Conservation (phyloP, 2,113 vertebrate species). For the Caloenas nicobarica region DNA sequence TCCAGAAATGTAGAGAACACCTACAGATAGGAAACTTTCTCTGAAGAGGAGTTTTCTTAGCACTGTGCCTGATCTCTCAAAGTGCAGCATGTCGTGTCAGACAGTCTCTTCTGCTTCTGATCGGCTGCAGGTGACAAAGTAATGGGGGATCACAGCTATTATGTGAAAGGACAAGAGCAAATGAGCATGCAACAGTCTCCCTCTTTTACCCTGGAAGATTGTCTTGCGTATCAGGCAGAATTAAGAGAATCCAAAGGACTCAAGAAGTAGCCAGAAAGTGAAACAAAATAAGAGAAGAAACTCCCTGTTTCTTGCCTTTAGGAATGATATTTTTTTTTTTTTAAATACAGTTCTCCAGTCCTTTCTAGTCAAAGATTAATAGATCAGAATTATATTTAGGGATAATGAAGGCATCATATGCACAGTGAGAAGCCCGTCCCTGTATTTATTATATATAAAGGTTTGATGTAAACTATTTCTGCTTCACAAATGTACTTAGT, state of each 20-base stretch:
- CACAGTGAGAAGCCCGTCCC: background rate
- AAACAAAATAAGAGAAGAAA: background rate
- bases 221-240: background rate
- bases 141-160: background rate
- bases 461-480: slow-evolving; percentile 28
- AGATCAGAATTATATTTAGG: background rate
- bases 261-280: background rate
- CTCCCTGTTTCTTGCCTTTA: background rate
- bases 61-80: background rate
- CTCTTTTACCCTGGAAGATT: background rate
- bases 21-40: background rate
- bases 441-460: background rate
- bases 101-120: background rate
- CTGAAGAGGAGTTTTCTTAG: background rate
- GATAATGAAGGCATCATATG: slow-evolving; percentile 35
- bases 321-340: background rate
- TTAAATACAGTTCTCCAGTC: background rate
- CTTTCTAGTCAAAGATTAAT: background rate
- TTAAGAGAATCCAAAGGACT: background rate
- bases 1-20: background rate
- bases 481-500: slow-evolving; percentile 8
- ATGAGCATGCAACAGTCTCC: background rate
- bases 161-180: background rate
- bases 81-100: background rate
- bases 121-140: background rate